Evolutionary conservation across 2,113 vertebrate genomes (phyloP), one percentile per base, ranked within the genome.

Genomic region (Campylorhamphus procurvoides): DNA sequence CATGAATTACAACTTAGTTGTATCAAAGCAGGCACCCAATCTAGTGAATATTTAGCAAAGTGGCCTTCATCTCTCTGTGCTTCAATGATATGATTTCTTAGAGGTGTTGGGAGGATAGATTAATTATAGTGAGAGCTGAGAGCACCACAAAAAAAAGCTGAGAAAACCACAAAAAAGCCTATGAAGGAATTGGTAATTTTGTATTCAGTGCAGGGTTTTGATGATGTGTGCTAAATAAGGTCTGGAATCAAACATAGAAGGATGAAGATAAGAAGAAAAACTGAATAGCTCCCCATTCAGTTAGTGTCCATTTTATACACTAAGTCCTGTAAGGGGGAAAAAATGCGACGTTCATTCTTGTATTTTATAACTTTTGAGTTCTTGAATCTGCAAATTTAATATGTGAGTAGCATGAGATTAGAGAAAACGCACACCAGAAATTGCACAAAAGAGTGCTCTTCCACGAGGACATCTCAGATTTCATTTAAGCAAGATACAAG

Each of bases 11-110:
- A 46, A 44, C 4, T 35, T 49, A 35, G 47, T 80, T 66, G 37
- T 66, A 69, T 66, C 27, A 73, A 93, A 93, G 14, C 44, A 67
- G 46, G 24, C 47, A 69, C 16, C 20, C 33, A 85, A 67, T 91
- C 83, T 39, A 71, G 55, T 50, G 66, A 91, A 62, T 84, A 67
- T 79, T 93, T 96, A 92, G 59, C 16, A 47, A 89, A 85, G 46
- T 90, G 75, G 78, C 55, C 91, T 93, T 94, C 78, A 46, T 92
- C 55, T 93, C 35, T 76, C 78, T 83, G 49, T 89, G 55, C 82
- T 94, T 96, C 84, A 92, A 49, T 96, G 76, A 73, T 73, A 90
- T 66, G 78, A 94, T 89, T 95, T 97, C 84, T 87, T 96, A 93
- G 84, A 96, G 95, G 87, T 93, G 67, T 84, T 93, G 81, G 88